Evolutionary conservation across 2,113 vertebrate genomes (phyloP).

Genomic region (Istiophorus platypterus): DNA sequence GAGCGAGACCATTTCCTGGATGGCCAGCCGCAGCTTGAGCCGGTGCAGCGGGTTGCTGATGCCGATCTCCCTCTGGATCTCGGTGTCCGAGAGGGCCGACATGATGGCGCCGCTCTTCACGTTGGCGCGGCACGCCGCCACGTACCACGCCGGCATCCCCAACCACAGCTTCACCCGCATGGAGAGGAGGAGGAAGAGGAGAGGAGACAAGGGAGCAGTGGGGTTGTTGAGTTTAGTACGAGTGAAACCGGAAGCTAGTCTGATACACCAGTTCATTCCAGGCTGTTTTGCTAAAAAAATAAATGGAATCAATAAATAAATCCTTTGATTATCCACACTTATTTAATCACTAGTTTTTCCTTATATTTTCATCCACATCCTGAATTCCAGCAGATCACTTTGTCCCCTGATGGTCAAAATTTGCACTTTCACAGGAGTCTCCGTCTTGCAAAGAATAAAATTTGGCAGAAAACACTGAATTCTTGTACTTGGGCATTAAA

Average conservation of each 20-base stretch:
- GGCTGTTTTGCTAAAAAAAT: too few species aligned
- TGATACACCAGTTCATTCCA: not conserved
- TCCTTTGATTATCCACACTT: too few species aligned
- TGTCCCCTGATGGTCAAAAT: not conserved
- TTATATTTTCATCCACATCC: not conserved
- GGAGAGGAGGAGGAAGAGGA: not conserved
- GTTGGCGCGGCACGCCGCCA: conserved; percentile 96
- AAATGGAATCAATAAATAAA: too few species aligned
- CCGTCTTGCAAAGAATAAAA: not conserved
- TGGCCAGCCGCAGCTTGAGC: conserved; percentile 95
- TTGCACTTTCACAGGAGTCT: not conserved
- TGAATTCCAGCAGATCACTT: not conserved
- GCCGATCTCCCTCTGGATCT: conserved; percentile 98
- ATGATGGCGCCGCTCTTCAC: conserved; percentile 99
- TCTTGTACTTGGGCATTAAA: not conserved
- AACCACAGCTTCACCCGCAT: conserved; percentile 90
- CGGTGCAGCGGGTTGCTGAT: conserved; percentile 98
- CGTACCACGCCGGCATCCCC: conserved; percentile 99
- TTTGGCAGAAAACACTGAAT: conserved; percentile 1
- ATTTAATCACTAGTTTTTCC: not conserved
- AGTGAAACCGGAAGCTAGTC: not conserved
- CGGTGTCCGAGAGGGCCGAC: conserved; percentile 97
- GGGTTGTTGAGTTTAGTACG: not conserved
- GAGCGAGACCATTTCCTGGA: conserved; percentile 99
- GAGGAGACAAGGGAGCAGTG: not conserved